phyloP scores from a whole-genome alignment of 1,140 invertebrate genomes.

The Drosophila guanche region DNA sequence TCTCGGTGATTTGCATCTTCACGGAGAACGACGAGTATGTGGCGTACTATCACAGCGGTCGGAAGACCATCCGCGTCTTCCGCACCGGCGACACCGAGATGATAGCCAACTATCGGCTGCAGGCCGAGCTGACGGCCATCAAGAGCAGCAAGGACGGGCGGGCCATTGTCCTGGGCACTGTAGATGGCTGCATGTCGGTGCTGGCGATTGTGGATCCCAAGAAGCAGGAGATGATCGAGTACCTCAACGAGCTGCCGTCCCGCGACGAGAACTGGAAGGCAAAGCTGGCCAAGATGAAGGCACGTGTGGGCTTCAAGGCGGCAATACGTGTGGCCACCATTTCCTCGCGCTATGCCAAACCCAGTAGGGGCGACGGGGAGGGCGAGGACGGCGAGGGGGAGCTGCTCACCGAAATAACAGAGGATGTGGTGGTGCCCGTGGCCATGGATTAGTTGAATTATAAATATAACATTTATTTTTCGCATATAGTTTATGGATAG shows the following conservation, averaged over 20 bases:
- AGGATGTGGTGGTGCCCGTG: constrained; percentile 65
- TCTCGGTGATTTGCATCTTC: constrained; percentile 97
- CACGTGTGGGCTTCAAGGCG: constrained; percentile 88
- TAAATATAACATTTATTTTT: constrained; percentile 80
- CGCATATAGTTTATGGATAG: constrained; percentile 64
- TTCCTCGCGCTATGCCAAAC: constrained; percentile 71
- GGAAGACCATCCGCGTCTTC: constrained; percentile 96
- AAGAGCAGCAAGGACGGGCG: constrained; percentile 92
- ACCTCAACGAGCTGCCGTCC: constrained; percentile 88
- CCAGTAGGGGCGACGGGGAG: constrained; percentile 50
- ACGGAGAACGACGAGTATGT: constrained; percentile 97
- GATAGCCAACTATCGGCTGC: constrained; percentile 96
- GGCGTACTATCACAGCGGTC: constrained; percentile 95
- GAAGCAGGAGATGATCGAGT: constrained; percentile 87
- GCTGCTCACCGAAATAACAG: constrained; percentile 66
- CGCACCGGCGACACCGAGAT: constrained; percentile 93
- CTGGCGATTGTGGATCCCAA: constrained; percentile 94
- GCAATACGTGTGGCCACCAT: constrained; percentile 84
- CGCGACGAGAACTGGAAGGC: constrained; percentile 90
- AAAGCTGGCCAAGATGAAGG: constrained; percentile 87
- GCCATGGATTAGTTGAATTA: constrained; percentile 58
- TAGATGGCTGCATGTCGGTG: constrained; percentile 97
- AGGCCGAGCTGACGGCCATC: constrained; percentile 94
- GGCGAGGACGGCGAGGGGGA: constrained; percentile 72
- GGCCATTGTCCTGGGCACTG: constrained; percentile 93